Evolutionary conservation across 2,888 invertebrate species (phyloP), one percentile per base, ranked within the genome.

Genomic region (Drosophila kambysellisi): DNA sequence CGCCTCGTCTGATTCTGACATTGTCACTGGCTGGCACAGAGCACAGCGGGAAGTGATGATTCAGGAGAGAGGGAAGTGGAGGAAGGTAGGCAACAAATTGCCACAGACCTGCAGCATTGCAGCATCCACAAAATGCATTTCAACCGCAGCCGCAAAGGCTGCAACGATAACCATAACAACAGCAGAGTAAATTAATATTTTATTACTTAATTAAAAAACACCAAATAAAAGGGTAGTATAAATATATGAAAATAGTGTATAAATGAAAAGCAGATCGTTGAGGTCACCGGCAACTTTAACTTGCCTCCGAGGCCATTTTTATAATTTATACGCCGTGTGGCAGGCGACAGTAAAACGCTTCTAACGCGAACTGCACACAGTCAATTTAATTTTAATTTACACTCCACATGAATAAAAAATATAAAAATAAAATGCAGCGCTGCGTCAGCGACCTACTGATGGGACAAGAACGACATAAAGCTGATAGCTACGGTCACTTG

Each of bases 151-250:
- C 63, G 54, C 70, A 63, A 35, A 62, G 50, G 30, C 32, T 37
- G n/a, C 50, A 25, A 39, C 41, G 48, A 15, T 73, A 66, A 39
- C 58, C 65, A 66, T 68, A 74, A 83, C 71, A 83, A 75, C 25
- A 65, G 52, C 72, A 72, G 66, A 58, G 60, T 70, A 83, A 87
- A 85, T 85, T 89, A 85, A 85, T 87, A 85, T 85, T 89, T 85
- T 89, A 85, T 85, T 87, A 83, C 84, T 85, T 85, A 89, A 89
- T 85, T 84, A 84, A 84, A 84, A 84, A 87, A 79, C 77, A 83
- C 74, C 88, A 81, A 83, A 69, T 68, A 65, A 79, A 72, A 75
- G 51, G 62, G 62, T 61, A 70, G 66, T 80, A 80, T 72, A 76
- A 64, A 82, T 73, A 78, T 75, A 68, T 70, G 74, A 74, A 79